phyloP scores from a whole-genome alignment of 2,888 invertebrate species.

The Callyntrura sp. region DNA sequence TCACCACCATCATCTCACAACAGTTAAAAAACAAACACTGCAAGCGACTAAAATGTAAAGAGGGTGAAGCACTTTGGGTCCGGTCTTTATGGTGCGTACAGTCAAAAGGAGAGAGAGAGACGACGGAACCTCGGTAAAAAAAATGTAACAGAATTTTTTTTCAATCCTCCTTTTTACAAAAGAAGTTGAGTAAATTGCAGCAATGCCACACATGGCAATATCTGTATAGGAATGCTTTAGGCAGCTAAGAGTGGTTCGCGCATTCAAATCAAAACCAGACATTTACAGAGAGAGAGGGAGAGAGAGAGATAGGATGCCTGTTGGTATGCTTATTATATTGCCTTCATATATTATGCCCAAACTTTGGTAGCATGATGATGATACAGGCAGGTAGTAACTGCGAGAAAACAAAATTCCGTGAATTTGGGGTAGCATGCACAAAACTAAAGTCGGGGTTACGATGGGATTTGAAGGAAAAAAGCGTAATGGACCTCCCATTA shows the following conservation, averaged over 20 bases:
- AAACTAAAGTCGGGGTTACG: conserved; percentile 42
- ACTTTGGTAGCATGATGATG: neutral
- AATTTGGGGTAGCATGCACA: conserved; percentile 15
- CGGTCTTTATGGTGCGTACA: conserved; percentile 29
- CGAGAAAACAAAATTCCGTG: neutral
- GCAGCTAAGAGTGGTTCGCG: neutral
- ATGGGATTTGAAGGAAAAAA: conserved; percentile 48
- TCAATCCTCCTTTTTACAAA: conserved; percentile 16
- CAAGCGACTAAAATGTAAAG: neutral
- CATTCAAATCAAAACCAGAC: conserved; percentile 2
- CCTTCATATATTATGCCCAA: too few relatives aligned
- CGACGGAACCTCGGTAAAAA: conserved; percentile 12
- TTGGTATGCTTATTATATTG: neutral
- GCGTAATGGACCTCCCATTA: conserved; percentile 72
- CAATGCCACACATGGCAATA: conserved; percentile 5
- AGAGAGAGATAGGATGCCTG: neutral
- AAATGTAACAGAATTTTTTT: conserved; percentile 11
- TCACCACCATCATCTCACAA: neutral
- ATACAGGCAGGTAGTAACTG: conserved; percentile 16
- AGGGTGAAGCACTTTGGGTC: conserved; percentile 15
- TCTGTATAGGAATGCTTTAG: neutral
- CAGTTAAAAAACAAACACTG: conserved; percentile 3
- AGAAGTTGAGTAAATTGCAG: conserved; percentile 13
- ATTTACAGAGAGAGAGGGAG: neutral
- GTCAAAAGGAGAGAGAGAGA: neutral